Conservation (phyloP, 2,797 vertebrate genomes). For the Mus caroli region DNA sequence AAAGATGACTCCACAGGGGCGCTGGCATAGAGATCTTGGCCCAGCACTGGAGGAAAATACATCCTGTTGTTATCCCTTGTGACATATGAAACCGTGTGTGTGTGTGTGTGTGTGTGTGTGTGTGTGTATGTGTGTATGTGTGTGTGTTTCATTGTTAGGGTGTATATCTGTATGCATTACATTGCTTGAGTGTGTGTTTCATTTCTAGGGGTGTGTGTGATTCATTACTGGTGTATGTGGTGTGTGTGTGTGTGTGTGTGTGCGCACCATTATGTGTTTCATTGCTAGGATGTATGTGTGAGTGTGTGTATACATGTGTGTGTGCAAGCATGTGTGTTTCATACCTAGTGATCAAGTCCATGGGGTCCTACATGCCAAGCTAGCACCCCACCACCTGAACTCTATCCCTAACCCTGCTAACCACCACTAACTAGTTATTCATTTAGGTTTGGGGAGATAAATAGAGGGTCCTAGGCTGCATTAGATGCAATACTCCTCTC, state of each 20-base stretch:
- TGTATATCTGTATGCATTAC: background rate
- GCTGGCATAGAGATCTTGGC: background rate
- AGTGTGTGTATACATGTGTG: no score
- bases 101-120: background rate
- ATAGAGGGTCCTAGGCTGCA: background rate
- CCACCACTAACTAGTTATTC: background rate
- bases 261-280: no score
- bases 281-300: background rate
- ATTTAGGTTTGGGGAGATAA: background rate
- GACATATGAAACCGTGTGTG: slow-evolving; percentile 7
- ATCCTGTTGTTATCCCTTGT: background rate
- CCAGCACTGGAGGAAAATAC: background rate
- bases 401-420: background rate
- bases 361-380: background rate
- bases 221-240: background rate
- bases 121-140: background rate
- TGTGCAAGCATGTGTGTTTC: no score
- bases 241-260: background rate
- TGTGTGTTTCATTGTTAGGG: no score
- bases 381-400: background rate
- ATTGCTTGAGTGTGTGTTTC: background rate
- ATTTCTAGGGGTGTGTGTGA: background rate
- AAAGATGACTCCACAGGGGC: background rate
- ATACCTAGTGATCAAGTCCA: background rate
- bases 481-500: background rate